A percentile compares a stretch with the other conserved stretches of the same genome.
Evolutionary conservation across 2,888 invertebrate species (phyloP).

Genomic region (Arge pagana): DNA sequence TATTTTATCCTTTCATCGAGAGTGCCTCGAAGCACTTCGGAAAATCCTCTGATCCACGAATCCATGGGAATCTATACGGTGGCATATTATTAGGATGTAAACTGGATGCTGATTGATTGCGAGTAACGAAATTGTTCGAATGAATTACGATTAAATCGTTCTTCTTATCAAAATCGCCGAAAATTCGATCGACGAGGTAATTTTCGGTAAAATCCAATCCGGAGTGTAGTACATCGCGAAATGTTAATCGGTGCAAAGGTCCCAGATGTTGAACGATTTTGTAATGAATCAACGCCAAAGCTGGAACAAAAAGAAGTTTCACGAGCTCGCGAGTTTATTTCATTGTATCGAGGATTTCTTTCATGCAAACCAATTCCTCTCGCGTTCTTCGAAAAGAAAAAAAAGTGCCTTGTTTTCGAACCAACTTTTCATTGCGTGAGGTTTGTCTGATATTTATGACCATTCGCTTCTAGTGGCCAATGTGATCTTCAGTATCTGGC

Average conservation of each 20-base stretch:
- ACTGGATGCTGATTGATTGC: too few relatives aligned
- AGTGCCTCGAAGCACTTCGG: conserved; percentile 62
- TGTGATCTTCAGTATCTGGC: too few relatives aligned
- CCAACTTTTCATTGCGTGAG: too few relatives aligned
- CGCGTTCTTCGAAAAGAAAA: too few relatives aligned
- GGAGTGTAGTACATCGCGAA: conserved; percentile 48
- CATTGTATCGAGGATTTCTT: too few relatives aligned
- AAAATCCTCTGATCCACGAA: conserved; percentile 58
- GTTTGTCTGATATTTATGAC: too few relatives aligned
- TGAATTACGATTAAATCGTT: conserved; percentile 35
- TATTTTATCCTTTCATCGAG: conserved; percentile 59
- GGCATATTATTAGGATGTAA: background rate
- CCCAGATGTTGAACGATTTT: conserved; percentile 43
- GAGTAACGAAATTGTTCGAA: too few relatives aligned
- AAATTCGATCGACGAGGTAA: conserved; percentile 47
- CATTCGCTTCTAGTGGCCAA: too few relatives aligned
- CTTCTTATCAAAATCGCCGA: conserved; percentile 40
- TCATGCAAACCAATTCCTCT: too few relatives aligned
- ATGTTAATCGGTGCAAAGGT: conserved; percentile 38
- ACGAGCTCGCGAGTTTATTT: too few relatives aligned
- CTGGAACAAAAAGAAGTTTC: conserved; percentile 31
- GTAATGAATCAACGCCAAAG: conserved; percentile 46
- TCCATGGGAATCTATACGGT: conserved; percentile 24
- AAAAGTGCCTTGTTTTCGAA: too few relatives aligned
- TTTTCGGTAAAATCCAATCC: conserved; percentile 53